phyloP scores from a whole-genome alignment of 2,797 vertebrate species.

The Sitta carolinensis region DNA sequence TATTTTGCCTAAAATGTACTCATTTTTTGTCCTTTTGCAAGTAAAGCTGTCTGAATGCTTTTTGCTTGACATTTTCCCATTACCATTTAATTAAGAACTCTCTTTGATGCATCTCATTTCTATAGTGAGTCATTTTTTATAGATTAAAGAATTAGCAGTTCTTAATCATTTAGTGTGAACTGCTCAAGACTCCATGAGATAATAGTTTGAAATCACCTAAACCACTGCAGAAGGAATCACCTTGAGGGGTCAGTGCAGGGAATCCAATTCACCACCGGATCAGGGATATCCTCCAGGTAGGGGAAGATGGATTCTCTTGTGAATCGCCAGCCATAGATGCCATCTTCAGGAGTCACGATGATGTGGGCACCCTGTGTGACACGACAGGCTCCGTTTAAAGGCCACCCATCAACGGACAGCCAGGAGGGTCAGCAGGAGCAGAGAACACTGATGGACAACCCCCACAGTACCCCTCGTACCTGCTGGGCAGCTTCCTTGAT shows the following conservation, averaged over 20 bases:
- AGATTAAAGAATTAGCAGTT: background rate
- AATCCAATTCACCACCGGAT: slow-evolving; percentile 68
- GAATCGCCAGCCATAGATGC: slow-evolving; percentile 73
- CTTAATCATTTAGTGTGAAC: background rate
- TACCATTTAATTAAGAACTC: background rate
- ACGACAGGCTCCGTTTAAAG: background rate
- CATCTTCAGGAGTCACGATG: slow-evolving; percentile 76
- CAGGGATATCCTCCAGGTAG: slow-evolving; percentile 75
- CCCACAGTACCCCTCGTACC: slow-evolving; percentile 37
- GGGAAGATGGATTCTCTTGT: slow-evolving; percentile 70
- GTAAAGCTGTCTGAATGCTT: background rate
- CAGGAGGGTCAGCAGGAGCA: background rate
- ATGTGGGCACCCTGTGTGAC: slow-evolving; percentile 65
- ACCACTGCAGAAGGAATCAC: slow-evolving; percentile 11
- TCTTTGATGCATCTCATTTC: background rate
- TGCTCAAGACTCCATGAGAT: background rate
- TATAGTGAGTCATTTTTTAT: background rate
- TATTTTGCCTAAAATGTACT: background rate
- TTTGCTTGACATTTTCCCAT: background rate
- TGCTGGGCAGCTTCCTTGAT: slow-evolving; percentile 56
- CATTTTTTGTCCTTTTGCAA: background rate
- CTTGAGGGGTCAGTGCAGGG: slow-evolving; percentile 70
- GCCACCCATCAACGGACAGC: background rate
- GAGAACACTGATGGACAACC: background rate
- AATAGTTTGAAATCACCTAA: background rate